These are phyloP conservation scores for Heliconius charithonia DNA, from an alignment of 2,888 invertebrate genomes.

Conservation along the genomic window DNA sequence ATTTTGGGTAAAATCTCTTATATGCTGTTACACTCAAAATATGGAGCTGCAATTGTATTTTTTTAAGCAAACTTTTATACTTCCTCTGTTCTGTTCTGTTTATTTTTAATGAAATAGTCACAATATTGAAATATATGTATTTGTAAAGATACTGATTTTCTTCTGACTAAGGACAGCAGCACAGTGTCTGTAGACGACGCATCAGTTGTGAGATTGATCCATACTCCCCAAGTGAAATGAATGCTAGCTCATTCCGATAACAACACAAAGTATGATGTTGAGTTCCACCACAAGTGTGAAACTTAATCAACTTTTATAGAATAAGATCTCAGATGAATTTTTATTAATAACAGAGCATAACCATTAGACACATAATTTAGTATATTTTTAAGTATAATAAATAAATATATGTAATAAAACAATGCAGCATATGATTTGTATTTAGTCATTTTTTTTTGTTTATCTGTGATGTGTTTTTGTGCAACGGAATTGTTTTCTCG, in stretches of 20 bases:
- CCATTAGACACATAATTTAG: background rate
- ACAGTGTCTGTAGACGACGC: background rate
- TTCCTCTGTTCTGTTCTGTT: background rate
- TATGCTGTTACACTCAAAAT: slow-evolving; percentile 29
- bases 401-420: slow-evolving; percentile 2
- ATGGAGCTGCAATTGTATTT: background rate
- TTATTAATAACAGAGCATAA: slow-evolving; percentile 34
- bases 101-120: background rate
- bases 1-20: slow-evolving; percentile 57
- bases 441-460: slow-evolving; percentile 67
- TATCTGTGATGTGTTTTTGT: slow-evolving; percentile 75
- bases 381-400: slow-evolving; percentile 2
- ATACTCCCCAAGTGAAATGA: no score
- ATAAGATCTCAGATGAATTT: slow-evolving; percentile 29
- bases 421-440: slow-evolving; percentile 53
- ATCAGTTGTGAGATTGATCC: no score
- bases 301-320: background rate
- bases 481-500: slow-evolving; percentile 72
- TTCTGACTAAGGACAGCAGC: background rate
- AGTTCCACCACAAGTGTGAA: background rate
- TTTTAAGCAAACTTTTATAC: slow-evolving; percentile 10
- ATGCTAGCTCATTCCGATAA: no score
- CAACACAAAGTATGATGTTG: no score
- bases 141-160: background rate
- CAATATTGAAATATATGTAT: background rate